Base-by-base conservation (phyloP, 2,113 vertebrate species). In the Argyrosomus japonicus region DNA sequence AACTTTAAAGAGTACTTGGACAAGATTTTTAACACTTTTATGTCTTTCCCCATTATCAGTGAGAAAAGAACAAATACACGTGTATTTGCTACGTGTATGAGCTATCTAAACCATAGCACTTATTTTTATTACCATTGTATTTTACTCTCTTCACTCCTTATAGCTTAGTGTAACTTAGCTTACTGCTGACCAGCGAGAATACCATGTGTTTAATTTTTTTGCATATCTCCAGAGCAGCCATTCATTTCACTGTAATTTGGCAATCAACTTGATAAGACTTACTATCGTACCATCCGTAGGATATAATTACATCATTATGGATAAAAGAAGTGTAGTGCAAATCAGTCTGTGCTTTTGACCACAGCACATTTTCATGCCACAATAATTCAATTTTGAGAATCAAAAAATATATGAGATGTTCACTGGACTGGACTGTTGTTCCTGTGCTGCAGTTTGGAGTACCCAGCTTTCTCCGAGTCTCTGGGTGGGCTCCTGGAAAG, bases 1-100 rank as follows among this genome's bases (percentile, higher is more conserved):
- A 79, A 19, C 23, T 47, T 61, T 21, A 57, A 75, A 50, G 21
- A 21, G 11, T 32, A 67, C 36, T 85, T 51, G 47, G n/a, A 19
- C 27, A 73, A 29, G 29, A 67, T 40, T 81, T 45, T 48, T 17
- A 65, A n/a, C 10, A 57, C 53, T 57, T 29, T 56, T 19, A n/a
- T 50, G 32, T 53, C 18, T 64, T 7, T 67, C 17, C 29, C 19
- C 32, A 47, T 70, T 23, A 75, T 29, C 21, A 58, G n/a, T 65
- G 40, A 74, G 27, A 72, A 21, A 73, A 68, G 10, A 84, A 51
- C 6, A 60, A 48, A 40, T 47, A 32, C 23, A 25, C 1, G 2
- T 6, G 14, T 40, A 21, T 29, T 15, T 43, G 11, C 23, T 15
- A 12, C 8, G 21, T 51, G 13, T 13, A 47, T 23, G 15, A 60